Evolutionary conservation across 1,140 invertebrate species (phyloP), one percentile per base, ranked within the genome.

Genomic region (Dryas iulia): DNA sequence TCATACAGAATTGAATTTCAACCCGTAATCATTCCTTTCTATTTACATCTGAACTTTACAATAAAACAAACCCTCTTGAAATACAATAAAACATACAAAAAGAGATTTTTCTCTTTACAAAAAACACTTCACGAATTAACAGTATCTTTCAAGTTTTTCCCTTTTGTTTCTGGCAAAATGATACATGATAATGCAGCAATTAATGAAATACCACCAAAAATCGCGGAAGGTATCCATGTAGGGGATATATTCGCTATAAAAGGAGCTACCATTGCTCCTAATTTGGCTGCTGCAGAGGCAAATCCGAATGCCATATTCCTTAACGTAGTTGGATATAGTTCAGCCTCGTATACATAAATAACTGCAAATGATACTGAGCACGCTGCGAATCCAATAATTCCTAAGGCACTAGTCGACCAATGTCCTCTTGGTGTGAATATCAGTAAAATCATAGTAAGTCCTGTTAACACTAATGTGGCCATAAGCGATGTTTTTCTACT

Each of bases 101-200:
- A n/a, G n/a, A n/a, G n/a, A n/a, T n/a, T n/a, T n/a, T n/a, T 18
- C 6, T n/a, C 35, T 39, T 39, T 5, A 18, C 12, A 14, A 14
- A 7, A 39, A 4, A 39, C 12, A 39, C 3, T 21, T 47, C 18
- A 47, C 14, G 14, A 67, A 31, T 77, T 63, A 23, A 84, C 33
- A 18, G 72, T 73, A 57, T 86, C 82, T 54, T 82, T 73, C 26
- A 86, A 74, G 26, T 74, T 77, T 11, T 63, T 61, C 8, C 82
- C 82, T 63, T 86, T 86, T 3, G 82, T 84, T 68, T 84, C 84
- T 7, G 78, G 81, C 23, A 86, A 60, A n/a, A 73, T 35, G 0
- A 78, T 62, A 68, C 73, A 76, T 66, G 72, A 70, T 2, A 62
- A 14, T 21, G 61, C 74, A 18, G 74, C 78, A 35, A 77, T 21